Conservation (phyloP, 2,113 vertebrate species). For the Petromus typicus region DNA sequence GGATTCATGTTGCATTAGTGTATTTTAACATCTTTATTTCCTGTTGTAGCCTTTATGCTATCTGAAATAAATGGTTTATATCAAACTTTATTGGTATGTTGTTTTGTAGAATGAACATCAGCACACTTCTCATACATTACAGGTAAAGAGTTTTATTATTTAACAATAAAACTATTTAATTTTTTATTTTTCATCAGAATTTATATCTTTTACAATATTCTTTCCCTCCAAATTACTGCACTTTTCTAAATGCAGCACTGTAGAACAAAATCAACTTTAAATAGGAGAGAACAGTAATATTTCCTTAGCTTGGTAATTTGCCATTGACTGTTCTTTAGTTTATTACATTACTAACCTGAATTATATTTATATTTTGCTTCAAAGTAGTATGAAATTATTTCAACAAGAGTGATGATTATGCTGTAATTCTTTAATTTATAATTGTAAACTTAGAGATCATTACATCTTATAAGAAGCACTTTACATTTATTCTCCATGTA, state of each 20-base stretch:
- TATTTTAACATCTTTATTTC: neutral
- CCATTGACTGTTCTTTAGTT: neutral
- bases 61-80: neutral
- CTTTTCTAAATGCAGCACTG: neutral
- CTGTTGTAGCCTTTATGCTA: neutral
- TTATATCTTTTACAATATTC: neutral
- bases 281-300: neutral
- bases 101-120: neutral
- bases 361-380: constrained; percentile 14
- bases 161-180: neutral
- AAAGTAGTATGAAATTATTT: neutral
- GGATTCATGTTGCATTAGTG: neutral
- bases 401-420: neutral
- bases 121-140: neutral
- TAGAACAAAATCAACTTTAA: neutral
- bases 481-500: neutral
- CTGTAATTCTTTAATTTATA: neutral
- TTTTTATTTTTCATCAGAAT: constrained; percentile 12
- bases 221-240: neutral
- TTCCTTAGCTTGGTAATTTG: constrained; percentile 31
- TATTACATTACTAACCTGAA: constrained; percentile 2
- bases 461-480: neutral
- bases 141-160: neutral
- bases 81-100: neutral
- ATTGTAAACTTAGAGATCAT: neutral